Evolutionary conservation across 1,140 invertebrate species (phyloP).

Genomic region (Drosophila tristis): DNA sequence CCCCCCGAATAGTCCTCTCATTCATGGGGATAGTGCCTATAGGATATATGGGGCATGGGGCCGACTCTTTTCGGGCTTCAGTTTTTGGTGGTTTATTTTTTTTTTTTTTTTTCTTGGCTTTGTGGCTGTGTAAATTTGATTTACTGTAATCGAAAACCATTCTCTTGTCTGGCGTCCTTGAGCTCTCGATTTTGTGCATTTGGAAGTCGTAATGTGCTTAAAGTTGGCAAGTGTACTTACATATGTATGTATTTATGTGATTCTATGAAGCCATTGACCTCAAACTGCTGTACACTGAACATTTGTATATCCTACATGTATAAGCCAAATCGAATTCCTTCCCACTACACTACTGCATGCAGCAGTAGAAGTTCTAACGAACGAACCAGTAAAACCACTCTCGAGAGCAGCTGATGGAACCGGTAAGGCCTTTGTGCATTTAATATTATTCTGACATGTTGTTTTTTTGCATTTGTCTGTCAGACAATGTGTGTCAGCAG

Average conservation of each 20-base stretch:
- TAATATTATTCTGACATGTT: constrained; percentile 13
- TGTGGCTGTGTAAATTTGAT: constrained; percentile 60
- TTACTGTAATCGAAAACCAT: constrained; percentile 63
- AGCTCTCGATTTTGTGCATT: constrained; percentile 25
- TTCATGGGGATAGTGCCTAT: constrained; percentile 2
- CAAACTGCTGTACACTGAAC: no score
- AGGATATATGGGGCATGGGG: constrained; percentile 3
- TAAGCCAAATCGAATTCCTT: no score
- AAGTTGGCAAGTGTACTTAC: neutral
- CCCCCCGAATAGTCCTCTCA: neutral
- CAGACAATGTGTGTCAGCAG: constrained; percentile 44
- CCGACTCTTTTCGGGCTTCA: constrained; percentile 59
- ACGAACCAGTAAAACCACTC: constrained; percentile 1
- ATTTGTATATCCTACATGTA: no score
- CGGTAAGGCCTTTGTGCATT: constrained; percentile 41
- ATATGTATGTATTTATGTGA: no score
- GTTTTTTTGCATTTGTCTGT: constrained; percentile 21
- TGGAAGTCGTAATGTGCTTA: constrained; percentile 21
- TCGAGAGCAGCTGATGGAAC: constrained; percentile 35
- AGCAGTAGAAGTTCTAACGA: neutral
- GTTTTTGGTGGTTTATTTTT: constrained; percentile 10
- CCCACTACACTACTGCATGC: no score
- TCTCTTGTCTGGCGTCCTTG: constrained; percentile 36
- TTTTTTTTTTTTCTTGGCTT: constrained; percentile 9
- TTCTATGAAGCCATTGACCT: no score